These are phyloP conservation scores for Hypselothyrea guttata DNA, from an alignment of 2,888 invertebrate species.

Conservation along the genomic window DNA sequence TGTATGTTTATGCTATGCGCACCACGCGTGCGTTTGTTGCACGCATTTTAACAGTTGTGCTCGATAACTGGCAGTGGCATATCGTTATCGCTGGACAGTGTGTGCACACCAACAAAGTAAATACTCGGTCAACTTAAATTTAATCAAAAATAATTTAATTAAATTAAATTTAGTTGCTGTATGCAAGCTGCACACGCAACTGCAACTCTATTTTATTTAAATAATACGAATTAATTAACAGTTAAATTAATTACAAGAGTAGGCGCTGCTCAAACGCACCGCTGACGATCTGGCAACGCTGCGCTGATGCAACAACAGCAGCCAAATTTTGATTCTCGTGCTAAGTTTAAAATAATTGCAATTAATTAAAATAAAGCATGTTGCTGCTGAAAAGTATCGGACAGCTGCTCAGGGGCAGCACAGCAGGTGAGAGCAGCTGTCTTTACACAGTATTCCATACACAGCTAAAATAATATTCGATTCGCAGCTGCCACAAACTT, in stretches of 20 bases:
- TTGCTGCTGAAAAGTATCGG: conserved; percentile 40
- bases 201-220: no score
- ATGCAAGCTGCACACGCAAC: no score
- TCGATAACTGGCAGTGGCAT: no score
- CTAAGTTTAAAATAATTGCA: conserved; percentile 10
- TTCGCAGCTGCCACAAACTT: conserved; percentile 45
- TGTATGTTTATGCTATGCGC: no score
- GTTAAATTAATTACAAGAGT: not conserved
- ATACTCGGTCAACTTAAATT: no score
- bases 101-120: no score
- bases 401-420: conserved; percentile 47
- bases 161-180: no score
- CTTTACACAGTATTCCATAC: not conserved
- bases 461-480: conserved; percentile 7
- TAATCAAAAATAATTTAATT: no score
- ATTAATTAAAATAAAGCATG: conserved; percentile 53
- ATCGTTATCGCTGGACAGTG: no score
- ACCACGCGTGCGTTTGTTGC: no score
- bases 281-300: conserved; percentile 41
- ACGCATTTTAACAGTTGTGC: no score
- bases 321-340: conserved; percentile 4
- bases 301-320: conserved; percentile 42
- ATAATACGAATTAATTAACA: conserved; percentile 21
- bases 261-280: not conserved
- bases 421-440: conserved; percentile 31